phyloP scores from a whole-genome alignment of 2,113 vertebrate genomes.

The Nannobrachium achirus region DNA sequence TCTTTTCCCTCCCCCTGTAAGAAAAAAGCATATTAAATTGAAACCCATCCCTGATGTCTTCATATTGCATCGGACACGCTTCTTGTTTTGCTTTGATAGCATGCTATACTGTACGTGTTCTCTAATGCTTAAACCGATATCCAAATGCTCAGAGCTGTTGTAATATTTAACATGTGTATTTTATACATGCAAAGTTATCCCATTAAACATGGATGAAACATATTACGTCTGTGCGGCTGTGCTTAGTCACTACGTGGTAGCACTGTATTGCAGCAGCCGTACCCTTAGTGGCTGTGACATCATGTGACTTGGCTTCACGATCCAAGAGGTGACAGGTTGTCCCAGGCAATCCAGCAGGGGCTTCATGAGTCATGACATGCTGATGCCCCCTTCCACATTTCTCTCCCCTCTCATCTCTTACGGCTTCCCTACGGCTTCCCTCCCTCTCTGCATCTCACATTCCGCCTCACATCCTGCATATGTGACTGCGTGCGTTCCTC shows the following conservation, averaged over 20 bases:
- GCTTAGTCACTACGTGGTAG: constrained; percentile 18
- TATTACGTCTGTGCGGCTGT: background rate
- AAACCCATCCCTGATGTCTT: constrained; percentile 50
- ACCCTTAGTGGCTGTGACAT: background rate
- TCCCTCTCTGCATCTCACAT: background rate
- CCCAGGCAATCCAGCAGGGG: background rate
- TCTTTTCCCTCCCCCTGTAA: constrained; percentile 18
- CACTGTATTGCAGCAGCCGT: background rate
- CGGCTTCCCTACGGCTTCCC: background rate
- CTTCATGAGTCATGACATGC: background rate
- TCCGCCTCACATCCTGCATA: background rate
- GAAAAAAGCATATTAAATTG: constrained; percentile 53
- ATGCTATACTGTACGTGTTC: constrained; percentile 36
- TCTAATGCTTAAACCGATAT: constrained; percentile 38
- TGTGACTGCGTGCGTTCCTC: background rate
- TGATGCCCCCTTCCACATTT: background rate
- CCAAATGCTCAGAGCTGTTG: constrained; percentile 41
- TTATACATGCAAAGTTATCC: constrained; percentile 4
- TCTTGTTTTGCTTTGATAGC: constrained; percentile 45
- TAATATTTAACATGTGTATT: constrained; percentile 43
- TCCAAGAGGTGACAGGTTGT: constrained; percentile 6
- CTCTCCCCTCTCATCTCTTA: constrained; percentile 1
- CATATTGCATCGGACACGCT: constrained; percentile 57
- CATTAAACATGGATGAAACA: constrained; percentile 37
- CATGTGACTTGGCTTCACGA: background rate